Percentiles rank a stretch among this genome's conserved stretches.
Evolutionary conservation across 64 coral and sea anemone genomes (phyloP).

Genomic region (Hydrozoanthus tunicans): DNA sequence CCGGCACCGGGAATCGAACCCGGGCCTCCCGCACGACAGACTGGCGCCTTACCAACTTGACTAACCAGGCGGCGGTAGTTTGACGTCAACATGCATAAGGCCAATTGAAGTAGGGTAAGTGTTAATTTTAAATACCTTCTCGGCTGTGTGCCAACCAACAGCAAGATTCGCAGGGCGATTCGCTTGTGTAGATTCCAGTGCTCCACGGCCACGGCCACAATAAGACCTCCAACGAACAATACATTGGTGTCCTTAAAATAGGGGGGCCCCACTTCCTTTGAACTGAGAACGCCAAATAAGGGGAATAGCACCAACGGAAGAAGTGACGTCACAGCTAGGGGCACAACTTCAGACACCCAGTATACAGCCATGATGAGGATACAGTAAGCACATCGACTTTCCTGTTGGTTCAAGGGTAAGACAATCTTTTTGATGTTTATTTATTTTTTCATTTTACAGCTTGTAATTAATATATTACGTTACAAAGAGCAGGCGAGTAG

Average conservation of each 20-base stretch:
- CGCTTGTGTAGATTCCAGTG: slow-evolving; percentile 87
- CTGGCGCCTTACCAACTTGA: too few species aligned
- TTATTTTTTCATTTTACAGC: neutral
- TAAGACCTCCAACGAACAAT: slow-evolving; percentile 75
- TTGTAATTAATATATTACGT: too few species aligned
- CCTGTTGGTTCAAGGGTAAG: slow-evolving; percentile 1
- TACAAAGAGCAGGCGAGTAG: too few species aligned
- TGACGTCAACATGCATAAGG: too few species aligned
- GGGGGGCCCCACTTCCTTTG: slow-evolving; percentile 66
- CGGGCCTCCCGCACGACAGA: too few species aligned
- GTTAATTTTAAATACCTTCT: slow-evolving; percentile 51
- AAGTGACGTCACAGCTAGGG: slow-evolving; percentile 83
- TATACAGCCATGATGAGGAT: slow-evolving; percentile 84
- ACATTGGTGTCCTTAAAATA: slow-evolving; percentile 84
- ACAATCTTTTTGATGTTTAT: neutral
- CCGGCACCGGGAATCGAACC: too few species aligned
- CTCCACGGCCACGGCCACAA: slow-evolving; percentile 77
- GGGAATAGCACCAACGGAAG: slow-evolving; percentile 78
- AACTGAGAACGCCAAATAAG: slow-evolving; percentile 76
- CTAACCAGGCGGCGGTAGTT: too few species aligned
- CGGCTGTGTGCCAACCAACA: slow-evolving; percentile 74
- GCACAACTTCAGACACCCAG: slow-evolving; percentile 76
- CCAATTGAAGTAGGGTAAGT: too few species aligned
- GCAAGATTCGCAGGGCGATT: slow-evolving; percentile 69
- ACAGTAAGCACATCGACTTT: slow-evolving; percentile 71